Conservation (phyloP, 2,797 vertebrate genomes). For the Ptychadena robeensis region DNA sequence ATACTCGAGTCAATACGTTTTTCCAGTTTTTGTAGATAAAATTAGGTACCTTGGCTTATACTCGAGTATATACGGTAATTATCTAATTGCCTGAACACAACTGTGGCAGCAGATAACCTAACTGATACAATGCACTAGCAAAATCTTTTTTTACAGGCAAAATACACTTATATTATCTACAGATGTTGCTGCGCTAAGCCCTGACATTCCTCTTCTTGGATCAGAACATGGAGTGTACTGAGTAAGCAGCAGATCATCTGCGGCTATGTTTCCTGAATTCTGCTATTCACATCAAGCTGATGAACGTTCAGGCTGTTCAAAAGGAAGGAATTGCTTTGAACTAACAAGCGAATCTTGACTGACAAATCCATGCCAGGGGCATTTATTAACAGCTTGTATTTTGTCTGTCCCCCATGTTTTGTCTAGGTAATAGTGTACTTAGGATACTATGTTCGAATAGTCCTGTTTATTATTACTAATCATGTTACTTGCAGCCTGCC, state of each 20-base stretch:
- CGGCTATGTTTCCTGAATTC: conserved; percentile 51
- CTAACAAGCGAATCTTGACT: conserved; percentile 55
- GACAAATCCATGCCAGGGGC: conserved; percentile 60
- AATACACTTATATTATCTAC: not conserved
- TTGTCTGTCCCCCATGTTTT: conserved; percentile 60
- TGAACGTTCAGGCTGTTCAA: conserved; percentile 52
- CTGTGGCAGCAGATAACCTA: too few species aligned
- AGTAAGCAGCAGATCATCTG: conserved; percentile 45
- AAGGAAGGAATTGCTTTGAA: conserved; percentile 60
- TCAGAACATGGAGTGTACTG: conserved; percentile 4
- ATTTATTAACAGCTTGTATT: conserved; percentile 58
- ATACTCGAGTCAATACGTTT: too few species aligned
- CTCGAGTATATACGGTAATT: too few species aligned
- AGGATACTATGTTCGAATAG: conserved; percentile 56
- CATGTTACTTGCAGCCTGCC: conserved; percentile 61
- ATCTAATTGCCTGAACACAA: too few species aligned
- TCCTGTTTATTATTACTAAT: conserved; percentile 61
- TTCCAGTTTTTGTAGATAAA: too few species aligned
- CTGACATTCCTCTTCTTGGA: not conserved
- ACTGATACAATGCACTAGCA: too few species aligned
- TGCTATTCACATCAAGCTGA: conserved; percentile 60
- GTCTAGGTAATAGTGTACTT: conserved; percentile 62
- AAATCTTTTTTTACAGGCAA: too few species aligned
- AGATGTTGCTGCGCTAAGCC: not conserved
- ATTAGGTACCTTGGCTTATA: too few species aligned